Conservation (phyloP, 2,888 invertebrate species). For the Xylocampa areola region DNA sequence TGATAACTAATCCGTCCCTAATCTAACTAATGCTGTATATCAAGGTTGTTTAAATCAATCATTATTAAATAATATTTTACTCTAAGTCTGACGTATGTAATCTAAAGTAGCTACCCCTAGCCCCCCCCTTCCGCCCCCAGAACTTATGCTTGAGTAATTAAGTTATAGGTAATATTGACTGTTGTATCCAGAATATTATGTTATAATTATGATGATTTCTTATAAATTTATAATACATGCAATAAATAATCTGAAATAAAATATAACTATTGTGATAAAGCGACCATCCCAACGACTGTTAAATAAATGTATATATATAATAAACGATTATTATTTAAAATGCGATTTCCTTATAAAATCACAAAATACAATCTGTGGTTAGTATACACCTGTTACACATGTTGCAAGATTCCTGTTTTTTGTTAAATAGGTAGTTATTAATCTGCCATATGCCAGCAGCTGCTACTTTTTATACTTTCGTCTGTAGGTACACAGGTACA, state of each 20-base stretch:
- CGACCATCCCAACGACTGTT: constrained; percentile 52
- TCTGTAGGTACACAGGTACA: too few species aligned
- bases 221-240: constrained; percentile 2
- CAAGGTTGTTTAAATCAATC: too few species aligned
- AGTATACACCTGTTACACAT: constrained; percentile 19
- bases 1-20: constrained; percentile 20
- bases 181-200: not conserved
- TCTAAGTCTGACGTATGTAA: too few species aligned
- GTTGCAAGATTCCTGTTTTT: constrained; percentile 22
- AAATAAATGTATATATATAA: constrained; percentile 46
- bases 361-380: constrained; percentile 6
- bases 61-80: too few species aligned
- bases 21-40: constrained; percentile 4
- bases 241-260: constrained; percentile 12
- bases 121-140: too few species aligned
- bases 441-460: constrained; percentile 13
- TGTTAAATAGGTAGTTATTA: not conserved
- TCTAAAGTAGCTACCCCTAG: too few species aligned
- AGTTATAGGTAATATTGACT: not conserved
- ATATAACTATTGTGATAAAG: constrained; percentile 36
- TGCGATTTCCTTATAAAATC: constrained; percentile 5
- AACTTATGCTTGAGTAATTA: too few species aligned
- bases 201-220: constrained; percentile 23
- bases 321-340: constrained; percentile 19
- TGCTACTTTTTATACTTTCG: constrained; percentile 11